Evolutionary conservation across 2,113 vertebrate genomes (phyloP), one percentile per base, ranked within the genome.

Genomic region (Colistium nudipinnis): DNA sequence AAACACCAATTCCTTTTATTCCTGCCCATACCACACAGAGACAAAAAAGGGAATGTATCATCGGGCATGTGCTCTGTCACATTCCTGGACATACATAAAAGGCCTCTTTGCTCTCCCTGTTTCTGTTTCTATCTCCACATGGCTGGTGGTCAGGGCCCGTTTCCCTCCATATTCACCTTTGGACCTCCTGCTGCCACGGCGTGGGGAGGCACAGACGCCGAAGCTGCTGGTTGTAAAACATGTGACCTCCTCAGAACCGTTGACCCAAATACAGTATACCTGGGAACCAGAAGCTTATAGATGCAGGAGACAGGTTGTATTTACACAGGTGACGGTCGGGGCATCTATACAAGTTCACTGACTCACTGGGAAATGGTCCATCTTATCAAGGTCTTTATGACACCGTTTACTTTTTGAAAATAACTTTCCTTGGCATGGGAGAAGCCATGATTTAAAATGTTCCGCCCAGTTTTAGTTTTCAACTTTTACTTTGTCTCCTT

Each of bases 171-270:
- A 28, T 51, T 43, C 54, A 22, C 48, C 56, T 45, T n/a, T 30
- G 53, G 61, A 72, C 49, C 74, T 48, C 84, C 84, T 51, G 78
- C 78, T 74, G 78, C 70, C 56, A 22, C 47, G 13, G n/a, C 0
- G 17, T 53, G 54, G 39, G 35, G 35, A 66, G 31, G 59, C 80
- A 66, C 67, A 24, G 17, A 62, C 74, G 73, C 31, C 36, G 62
- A 72, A 41, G 30, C 52, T 52, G 28, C 49, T 22, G 45, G 68
- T 35, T 80, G 81, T 88, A 80, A 90, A 90, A 78, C 83, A 74
- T 10, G 60, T 80, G 77, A 80, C 83, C 83, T 49, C 59, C 19
- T 49, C 59, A 28, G 33, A 68, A 6, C 13, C 43, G 11, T 31
- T 62, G 78, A 81, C 72, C 76, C 56, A 1, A 24, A 10, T 41